A percentile compares a stretch with the other conserved stretches of the same genome.
phyloP scores from a whole-genome alignment of 2,113 vertebrate genomes.

The Paedocypris sp. region DNA sequence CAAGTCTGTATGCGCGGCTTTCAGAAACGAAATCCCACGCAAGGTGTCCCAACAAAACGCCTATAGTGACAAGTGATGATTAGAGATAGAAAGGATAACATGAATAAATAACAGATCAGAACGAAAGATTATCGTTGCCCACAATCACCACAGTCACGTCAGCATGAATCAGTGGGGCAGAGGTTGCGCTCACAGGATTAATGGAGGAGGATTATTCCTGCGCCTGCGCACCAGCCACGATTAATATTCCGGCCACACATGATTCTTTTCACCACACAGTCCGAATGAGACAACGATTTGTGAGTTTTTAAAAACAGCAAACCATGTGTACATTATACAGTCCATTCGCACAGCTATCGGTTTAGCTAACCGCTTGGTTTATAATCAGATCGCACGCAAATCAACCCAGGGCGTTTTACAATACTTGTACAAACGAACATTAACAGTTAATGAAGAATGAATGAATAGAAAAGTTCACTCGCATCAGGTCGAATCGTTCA shows the following conservation, averaged over 20 bases:
- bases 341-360: no score
- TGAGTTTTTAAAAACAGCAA: no score
- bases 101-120: not conserved
- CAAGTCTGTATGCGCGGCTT: no score
- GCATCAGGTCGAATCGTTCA: not conserved
- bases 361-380: no score
- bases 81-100: not conserved
- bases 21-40: no score
- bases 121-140: not conserved
- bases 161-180: slow-evolving; percentile 37
- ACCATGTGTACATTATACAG: no score
- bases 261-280: no score
- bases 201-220: slow-evolving; percentile 43
- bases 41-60: not conserved
- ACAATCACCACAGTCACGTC: not conserved
- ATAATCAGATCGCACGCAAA: no score
- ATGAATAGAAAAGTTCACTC: not conserved
- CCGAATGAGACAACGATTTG: no score
- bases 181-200: slow-evolving; percentile 49
- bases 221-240: slow-evolving; percentile 30
- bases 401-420: no score
- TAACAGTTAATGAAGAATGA: not conserved
- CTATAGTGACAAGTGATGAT: not conserved
- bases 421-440: not conserved
- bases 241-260: no score